Percentiles rank a stretch among this genome's conserved stretches.
These are phyloP conservation scores for Betta splendens DNA, from an alignment of 2,797 vertebrate species.

Conservation along the genomic window DNA sequence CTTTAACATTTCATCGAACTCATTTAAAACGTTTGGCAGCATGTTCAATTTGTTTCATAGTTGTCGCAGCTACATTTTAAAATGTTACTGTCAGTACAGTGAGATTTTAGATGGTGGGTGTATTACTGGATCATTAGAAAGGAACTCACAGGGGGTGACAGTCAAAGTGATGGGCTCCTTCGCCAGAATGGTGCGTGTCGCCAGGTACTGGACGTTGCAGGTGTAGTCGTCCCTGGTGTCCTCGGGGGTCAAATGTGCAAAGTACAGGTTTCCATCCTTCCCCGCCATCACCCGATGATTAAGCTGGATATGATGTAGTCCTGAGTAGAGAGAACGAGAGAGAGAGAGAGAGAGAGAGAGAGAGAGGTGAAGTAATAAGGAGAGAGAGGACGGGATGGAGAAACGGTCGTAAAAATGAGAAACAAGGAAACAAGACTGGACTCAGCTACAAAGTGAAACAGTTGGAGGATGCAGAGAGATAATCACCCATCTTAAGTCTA, in stretches of 20 bases:
- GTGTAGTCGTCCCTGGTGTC: conserved; percentile 90
- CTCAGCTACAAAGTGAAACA: conserved; percentile 9
- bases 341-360: neutral
- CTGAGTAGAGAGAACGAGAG: conserved; percentile 60
- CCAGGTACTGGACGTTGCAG: conserved; percentile 90
- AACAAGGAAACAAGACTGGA: conserved; percentile 3
- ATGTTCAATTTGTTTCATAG: neutral
- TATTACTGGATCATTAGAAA: too few species aligned
- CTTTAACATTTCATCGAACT: conserved; percentile 1
- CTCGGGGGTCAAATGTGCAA: conserved; percentile 80
- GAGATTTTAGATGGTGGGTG: too few species aligned
- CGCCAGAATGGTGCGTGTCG: conserved; percentile 88
- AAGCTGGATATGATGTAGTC: conserved; percentile 84
- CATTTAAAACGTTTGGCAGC: conserved; percentile 1
- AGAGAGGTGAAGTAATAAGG: too few species aligned
- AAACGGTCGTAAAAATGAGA: neutral
- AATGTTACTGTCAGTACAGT: too few species aligned
- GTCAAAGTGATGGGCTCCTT: conserved; percentile 89
- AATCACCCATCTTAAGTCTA: neutral
- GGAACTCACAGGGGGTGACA: conserved; percentile 85
- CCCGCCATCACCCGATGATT: conserved; percentile 87
- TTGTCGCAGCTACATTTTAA: conserved; percentile 8
- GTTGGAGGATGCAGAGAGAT: conserved; percentile 12
- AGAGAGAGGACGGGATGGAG: neutral
- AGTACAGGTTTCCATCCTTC: conserved; percentile 91